Percentiles rank a stretch among this genome's conserved stretches.
Conservation (phyloP, 2,113 vertebrate species). For the Macaca nemestrina region DNA sequence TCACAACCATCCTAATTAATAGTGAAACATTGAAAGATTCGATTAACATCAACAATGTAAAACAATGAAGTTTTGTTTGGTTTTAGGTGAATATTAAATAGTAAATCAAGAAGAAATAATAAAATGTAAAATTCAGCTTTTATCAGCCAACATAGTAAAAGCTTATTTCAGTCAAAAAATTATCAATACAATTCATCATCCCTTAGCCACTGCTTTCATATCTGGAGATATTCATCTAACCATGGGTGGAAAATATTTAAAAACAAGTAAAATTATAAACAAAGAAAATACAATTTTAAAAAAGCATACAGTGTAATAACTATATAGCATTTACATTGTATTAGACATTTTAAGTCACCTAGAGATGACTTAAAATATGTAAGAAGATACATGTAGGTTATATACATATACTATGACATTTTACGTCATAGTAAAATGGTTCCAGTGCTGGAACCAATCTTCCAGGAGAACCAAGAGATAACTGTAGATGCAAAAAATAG, state of each 20-base stretch:
- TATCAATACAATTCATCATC: background rate
- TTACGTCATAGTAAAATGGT: background rate
- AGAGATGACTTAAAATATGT: background rate
- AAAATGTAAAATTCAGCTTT: background rate
- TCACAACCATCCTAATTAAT: background rate
- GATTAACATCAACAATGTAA: background rate
- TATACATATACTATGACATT: background rate
- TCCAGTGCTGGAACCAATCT: background rate
- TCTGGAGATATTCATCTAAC: background rate
- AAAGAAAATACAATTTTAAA: background rate
- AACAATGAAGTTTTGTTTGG: background rate
- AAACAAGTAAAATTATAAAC: background rate
- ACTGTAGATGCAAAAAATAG: background rate
- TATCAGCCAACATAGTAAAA: background rate
- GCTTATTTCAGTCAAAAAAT: background rate
- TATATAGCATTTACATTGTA: background rate
- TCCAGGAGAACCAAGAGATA: background rate
- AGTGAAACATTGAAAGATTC: background rate
- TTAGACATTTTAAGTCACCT: background rate
- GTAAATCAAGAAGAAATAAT: background rate
- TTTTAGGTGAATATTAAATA: background rate
- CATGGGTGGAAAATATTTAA: background rate
- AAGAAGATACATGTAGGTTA: background rate
- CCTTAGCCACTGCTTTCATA: background rate
- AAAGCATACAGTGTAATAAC: background rate